These are phyloP conservation scores for Pontoporia blainvillei DNA, from an alignment of 2,113 vertebrate genomes.

Conservation along the genomic window DNA sequence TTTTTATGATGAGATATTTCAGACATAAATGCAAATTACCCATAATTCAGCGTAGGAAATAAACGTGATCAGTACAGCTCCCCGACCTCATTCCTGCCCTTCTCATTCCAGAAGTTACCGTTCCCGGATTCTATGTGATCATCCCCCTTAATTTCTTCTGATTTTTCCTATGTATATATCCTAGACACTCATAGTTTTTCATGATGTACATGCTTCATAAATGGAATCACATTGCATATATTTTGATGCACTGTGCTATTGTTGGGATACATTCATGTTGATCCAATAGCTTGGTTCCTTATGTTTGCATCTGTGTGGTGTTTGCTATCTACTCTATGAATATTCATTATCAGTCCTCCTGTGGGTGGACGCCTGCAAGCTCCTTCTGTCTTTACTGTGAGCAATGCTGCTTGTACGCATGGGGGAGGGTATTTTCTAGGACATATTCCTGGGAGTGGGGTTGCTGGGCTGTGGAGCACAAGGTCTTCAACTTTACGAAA, in stretches of 20 bases:
- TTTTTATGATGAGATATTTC: not conserved
- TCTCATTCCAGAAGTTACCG: not conserved
- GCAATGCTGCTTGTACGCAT: accelerated
- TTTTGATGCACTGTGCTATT: accelerated
- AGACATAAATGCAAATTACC: not conserved
- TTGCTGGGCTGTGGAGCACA: too few species aligned
- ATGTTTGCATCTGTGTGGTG: not conserved
- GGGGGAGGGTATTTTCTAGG: accelerated
- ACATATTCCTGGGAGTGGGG: accelerated
- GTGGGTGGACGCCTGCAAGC: not conserved
- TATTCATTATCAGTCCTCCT: accelerated
- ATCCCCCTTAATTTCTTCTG: accelerated
- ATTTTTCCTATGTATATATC: not conserved
- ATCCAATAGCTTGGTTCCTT: accelerated
- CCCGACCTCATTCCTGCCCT: accelerated
- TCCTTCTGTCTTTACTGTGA: accelerated
- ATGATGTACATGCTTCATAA: accelerated
- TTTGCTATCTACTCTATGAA: accelerated
- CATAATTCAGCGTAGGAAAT: not conserved
- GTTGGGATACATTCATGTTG: accelerated
- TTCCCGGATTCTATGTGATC: too few species aligned
- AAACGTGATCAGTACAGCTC: accelerated
- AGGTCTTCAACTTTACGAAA: accelerated
- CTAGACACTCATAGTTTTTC: accelerated
- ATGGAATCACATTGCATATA: accelerated